Evolutionary conservation across 2,797 vertebrate species (phyloP).

Genomic region (Mareca strepera): DNA sequence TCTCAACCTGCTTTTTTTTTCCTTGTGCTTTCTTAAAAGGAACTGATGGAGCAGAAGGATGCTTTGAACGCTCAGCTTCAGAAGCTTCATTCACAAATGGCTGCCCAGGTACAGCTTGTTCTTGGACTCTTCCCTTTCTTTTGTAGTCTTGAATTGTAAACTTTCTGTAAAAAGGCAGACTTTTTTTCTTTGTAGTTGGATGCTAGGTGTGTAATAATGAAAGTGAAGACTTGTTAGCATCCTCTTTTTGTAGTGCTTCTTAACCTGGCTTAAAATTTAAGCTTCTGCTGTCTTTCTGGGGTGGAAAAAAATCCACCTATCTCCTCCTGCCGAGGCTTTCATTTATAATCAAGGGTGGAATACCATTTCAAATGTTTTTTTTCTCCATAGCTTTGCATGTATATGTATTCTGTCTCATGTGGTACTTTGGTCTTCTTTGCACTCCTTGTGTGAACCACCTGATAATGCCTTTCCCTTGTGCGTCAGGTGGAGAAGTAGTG

Average conservation of each 20-base stretch:
- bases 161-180: not conserved
- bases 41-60: conserved; percentile 93
- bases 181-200: not conserved
- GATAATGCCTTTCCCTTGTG: not conserved
- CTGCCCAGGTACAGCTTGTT: conserved; percentile 86
- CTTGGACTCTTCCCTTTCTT: not conserved
- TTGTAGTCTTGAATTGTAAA: not conserved
- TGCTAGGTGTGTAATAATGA: not conserved
- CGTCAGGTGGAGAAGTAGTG: not conserved
- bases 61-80: conserved; percentile 89
- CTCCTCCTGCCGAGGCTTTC: not conserved
- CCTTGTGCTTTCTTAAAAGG: conserved; percentile 80
- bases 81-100: conserved; percentile 90
- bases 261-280: not conserved
- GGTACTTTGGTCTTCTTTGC: not conserved
- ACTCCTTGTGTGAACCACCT: not conserved
- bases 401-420: not conserved
- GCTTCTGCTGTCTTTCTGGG: not conserved
- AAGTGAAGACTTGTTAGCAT: not conserved
- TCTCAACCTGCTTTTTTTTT: conserved; percentile 48
- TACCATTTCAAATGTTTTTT: not conserved
- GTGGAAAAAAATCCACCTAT: not conserved
- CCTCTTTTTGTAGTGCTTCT: not conserved
- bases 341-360: not conserved
- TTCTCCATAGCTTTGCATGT: conserved; percentile 17